Percentiles rank a stretch among this genome's conserved stretches.
These are phyloP conservation scores for Hippoglossus hippoglossus DNA, from an alignment of 2,797 vertebrate species.

Conservation along the genomic window DNA sequence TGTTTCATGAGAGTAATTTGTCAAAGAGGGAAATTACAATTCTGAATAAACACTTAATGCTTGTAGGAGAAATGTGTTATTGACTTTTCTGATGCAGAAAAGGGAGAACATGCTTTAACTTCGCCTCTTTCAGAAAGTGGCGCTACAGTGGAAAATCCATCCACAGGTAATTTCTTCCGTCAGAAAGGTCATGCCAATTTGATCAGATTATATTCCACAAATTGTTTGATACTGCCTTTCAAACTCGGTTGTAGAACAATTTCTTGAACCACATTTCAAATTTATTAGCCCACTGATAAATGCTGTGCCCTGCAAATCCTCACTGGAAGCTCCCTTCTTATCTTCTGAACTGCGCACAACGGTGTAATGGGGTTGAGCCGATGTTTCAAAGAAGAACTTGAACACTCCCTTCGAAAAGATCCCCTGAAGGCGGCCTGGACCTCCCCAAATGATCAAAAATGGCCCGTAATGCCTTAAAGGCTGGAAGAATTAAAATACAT, in stretches of 20 bases:
- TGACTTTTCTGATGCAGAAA: conserved; percentile 46
- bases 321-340: conserved; percentile 37
- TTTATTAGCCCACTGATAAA: conserved; percentile 57
- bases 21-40: conserved; percentile 15
- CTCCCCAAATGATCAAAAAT: conserved; percentile 61
- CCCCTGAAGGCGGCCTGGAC: conserved; percentile 43
- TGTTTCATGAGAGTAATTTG: conserved; percentile 23
- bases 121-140: conserved; percentile 12
- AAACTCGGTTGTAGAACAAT: conserved; percentile 24
- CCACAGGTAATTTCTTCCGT: conserved; percentile 7
- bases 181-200: conserved; percentile 43
- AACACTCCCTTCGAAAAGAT: conserved; percentile 41
- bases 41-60: conserved; percentile 10
- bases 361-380: conserved; percentile 34
- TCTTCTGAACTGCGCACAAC: conserved; percentile 43
- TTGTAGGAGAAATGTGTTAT: conserved; percentile 22
- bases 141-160: conserved; percentile 19
- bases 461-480: conserved; percentile 56
- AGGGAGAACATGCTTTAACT: conserved; percentile 20
- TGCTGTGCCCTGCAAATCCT: conserved; percentile 41
- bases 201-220: conserved; percentile 33
- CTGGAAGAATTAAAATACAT: conserved; percentile 73
- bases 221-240: conserved; percentile 44
- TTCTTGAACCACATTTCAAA: conserved; percentile 48
- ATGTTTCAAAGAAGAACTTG: conserved; percentile 34